Evolutionary conservation across 2,113 vertebrate genomes (phyloP), one percentile per base, ranked within the genome.

Genomic region (Bos indicus): DNA sequence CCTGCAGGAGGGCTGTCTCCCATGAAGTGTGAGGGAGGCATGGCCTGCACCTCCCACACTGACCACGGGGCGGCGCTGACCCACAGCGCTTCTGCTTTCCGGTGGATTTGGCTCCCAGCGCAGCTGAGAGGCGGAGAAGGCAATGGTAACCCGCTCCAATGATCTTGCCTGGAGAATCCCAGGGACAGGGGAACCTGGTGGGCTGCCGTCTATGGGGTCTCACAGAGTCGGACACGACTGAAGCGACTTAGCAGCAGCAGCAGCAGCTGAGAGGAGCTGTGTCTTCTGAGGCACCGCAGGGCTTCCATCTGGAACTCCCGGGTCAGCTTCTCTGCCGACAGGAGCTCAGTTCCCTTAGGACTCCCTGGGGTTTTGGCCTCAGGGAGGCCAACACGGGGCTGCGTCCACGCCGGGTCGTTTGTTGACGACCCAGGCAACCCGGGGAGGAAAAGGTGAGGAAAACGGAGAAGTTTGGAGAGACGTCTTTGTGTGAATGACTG

Each of bases 61-160:
- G 71, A 43, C 71, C 71, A 77, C 71, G 40, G 36, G 40, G 71
- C 13, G 71, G 71, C 40, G 40, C 71, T 43, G 71, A 77, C 40
- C 2, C 40, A 4, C 36, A 43, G 71, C 40, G 6, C 71, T 26
- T 43, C 23, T 26, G 40, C n/a, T 23, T 71, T 71, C 5, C 6
- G 36, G 36, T 25, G 5, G 21, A 23, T 25, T 43, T 12, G 67
- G 23, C 36, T 74, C 36, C 36, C 36, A 3, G 36, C 6, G 23
- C 36, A 3, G 71, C 36, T 3, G n/a, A 40, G 67, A 40, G 67
- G 19, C 28, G 28, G 25, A 26, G 25, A 62, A 62, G 13, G 60
- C 60, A 15, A 6, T 15, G 28, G 60, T 28, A 15, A 3, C 28
- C 60, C 28, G 0, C 60, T 30, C 60, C 6, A 0, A 28, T 3